Percentiles rank a stretch among this genome's conserved stretches.
phyloP scores from a whole-genome alignment of 2,888 invertebrate species.

The Priocnemis perturbator region DNA sequence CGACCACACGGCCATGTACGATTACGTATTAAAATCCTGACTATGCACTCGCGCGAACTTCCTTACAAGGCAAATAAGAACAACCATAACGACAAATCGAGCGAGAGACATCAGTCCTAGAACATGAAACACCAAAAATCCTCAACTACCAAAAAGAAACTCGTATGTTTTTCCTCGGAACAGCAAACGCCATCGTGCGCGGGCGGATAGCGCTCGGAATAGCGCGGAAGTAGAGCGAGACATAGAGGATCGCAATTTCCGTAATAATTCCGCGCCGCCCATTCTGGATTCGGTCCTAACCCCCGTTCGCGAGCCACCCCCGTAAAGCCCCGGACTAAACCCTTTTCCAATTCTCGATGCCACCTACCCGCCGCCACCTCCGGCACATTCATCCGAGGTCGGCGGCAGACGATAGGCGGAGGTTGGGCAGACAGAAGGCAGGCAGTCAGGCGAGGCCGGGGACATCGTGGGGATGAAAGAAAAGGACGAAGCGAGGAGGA shows the following conservation, averaged over 20 bases:
- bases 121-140: too few species aligned
- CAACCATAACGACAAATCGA: too few species aligned
- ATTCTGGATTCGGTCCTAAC: conserved; percentile 32
- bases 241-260: conserved; percentile 33
- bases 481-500: background rate
- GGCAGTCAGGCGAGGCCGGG: background rate
- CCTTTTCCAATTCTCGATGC: conserved; percentile 53
- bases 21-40: too few species aligned
- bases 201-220: too few species aligned
- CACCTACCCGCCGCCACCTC: conserved; percentile 29
- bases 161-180: too few species aligned
- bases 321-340: conserved; percentile 30
- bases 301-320: conserved; percentile 2
- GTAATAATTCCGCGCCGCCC: conserved; percentile 46
- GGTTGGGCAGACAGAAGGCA: background rate
- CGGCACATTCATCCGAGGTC: conserved; percentile 30
- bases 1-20: too few species aligned
- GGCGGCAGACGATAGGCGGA: conserved; percentile 19
- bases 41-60: too few species aligned
- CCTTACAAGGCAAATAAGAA: too few species aligned
- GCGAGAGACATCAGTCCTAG: too few species aligned
- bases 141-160: background rate
- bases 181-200: too few species aligned
- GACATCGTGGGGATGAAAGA: background rate
- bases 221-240: conserved; percentile 16